Conservation (phyloP, 2,888 invertebrate species). For the Philonicus albiceps region DNA sequence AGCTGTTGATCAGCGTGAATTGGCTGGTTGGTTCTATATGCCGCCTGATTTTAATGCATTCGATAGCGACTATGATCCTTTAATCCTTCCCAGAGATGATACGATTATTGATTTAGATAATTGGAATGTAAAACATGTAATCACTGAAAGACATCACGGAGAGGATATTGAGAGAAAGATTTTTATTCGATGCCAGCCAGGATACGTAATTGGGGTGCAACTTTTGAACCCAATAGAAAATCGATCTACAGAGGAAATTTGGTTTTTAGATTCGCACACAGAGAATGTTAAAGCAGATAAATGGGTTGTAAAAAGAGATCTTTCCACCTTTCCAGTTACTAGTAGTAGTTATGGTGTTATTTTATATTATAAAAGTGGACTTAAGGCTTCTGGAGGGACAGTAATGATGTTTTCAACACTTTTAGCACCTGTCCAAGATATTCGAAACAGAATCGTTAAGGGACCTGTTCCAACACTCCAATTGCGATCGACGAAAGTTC, state of each 20-base stretch:
- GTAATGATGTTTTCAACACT: conserved; percentile 81
- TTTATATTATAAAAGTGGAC: conserved; percentile 81
- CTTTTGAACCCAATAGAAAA: conserved; percentile 90
- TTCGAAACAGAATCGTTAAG: conserved; percentile 76
- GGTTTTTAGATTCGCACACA: conserved; percentile 78
- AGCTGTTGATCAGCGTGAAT: conserved; percentile 84
- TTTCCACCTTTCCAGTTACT: conserved; percentile 89
- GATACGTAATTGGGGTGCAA: conserved; percentile 88
- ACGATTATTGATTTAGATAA: conserved; percentile 71
- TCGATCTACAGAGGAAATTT: conserved; percentile 83
- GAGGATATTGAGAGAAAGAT: conserved; percentile 69
- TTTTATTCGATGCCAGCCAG: conserved; percentile 76
- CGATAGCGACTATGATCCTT: conserved; percentile 77
- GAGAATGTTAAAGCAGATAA: conserved; percentile 71
- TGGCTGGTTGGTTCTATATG: conserved; percentile 89
- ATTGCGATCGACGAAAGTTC: conserved; percentile 76
- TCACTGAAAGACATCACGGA: conserved; percentile 73
- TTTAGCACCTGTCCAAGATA: conserved; percentile 75
- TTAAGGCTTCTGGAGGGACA: conserved; percentile 79
- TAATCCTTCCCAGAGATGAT: conserved; percentile 73
- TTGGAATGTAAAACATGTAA: conserved; percentile 80
- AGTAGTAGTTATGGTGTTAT: conserved; percentile 84
- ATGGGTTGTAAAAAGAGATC: conserved; percentile 83
- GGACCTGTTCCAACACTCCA: conserved; percentile 82
- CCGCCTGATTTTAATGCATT: conserved; percentile 72